These are phyloP conservation scores for Xylota sylvarum DNA, from an alignment of 2,888 invertebrate species.

Conservation along the genomic window DNA sequence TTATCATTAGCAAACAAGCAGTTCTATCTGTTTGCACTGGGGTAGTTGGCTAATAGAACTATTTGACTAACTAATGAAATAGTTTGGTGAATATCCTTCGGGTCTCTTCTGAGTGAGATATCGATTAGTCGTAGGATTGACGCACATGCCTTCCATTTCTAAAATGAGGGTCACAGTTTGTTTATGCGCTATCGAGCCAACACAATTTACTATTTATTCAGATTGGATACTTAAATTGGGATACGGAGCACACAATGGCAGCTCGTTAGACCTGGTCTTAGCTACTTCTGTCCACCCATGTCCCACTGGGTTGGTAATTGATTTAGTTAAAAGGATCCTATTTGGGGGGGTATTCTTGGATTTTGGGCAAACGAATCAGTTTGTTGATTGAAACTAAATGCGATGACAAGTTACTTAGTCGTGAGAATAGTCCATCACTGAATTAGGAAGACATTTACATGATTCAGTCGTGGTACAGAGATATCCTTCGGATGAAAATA, in stretches of 20 bases:
- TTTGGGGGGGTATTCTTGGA: not conserved
- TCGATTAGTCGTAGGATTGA: not conserved
- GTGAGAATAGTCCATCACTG: not conserved
- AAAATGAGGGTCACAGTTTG: not conserved
- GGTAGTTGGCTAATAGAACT: not conserved
- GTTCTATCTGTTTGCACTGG: not conserved
- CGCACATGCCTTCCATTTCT: not conserved
- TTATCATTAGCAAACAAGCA: not conserved
- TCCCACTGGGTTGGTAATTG: not conserved
- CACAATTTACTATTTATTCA: slow-evolving; percentile 16
- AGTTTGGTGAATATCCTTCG: not conserved
- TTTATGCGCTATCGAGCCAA: not conserved
- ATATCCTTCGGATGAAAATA: not conserved
- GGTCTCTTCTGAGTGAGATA: not conserved
- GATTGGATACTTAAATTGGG: not conserved
- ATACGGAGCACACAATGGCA: slow-evolving; percentile 15
- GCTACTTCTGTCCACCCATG: not conserved
- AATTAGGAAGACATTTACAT: not conserved
- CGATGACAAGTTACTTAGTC: slow-evolving; percentile 27
- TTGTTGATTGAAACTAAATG: slow-evolving; percentile 28
- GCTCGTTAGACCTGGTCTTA: slow-evolving; percentile 4
- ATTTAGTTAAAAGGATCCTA: slow-evolving; percentile 19
- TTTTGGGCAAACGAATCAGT: slow-evolving; percentile 18
- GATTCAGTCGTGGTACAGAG: not conserved
- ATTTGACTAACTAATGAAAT: slow-evolving; percentile 40